Conservation (phyloP, 2,113 vertebrate species). For the Apeltes quadracus region DNA sequence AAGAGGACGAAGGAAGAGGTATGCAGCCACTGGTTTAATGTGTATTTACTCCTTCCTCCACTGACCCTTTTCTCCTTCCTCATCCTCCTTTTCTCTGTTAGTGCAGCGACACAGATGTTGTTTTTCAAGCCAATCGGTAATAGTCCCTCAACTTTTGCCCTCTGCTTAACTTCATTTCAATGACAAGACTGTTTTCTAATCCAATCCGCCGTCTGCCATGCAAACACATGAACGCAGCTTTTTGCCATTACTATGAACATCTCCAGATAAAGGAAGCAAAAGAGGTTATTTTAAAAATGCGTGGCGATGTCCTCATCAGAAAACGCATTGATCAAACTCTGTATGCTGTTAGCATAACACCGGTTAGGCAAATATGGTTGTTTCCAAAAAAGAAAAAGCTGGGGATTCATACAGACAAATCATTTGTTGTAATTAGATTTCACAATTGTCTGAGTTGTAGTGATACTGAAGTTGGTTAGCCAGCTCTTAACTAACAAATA, state of each 20-base stretch:
- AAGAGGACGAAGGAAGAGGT: slow-evolving; percentile 97
- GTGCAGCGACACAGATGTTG: slow-evolving; percentile 6
- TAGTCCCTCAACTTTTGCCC: slow-evolving; percentile 53
- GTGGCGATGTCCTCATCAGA: background rate
- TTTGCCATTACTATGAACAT: slow-evolving; percentile 36
- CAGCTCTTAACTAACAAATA: slow-evolving; percentile 5
- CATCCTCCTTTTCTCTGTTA: background rate
- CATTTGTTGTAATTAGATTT: slow-evolving; percentile 6
- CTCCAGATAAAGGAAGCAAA: slow-evolving; percentile 33
- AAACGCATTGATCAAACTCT: slow-evolving; percentile 8
- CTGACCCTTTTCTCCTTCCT: background rate
- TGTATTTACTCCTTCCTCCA: background rate
- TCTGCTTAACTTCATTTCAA: slow-evolving; percentile 57
- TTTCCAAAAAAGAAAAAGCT: slow-evolving; percentile 9
- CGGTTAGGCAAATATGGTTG: slow-evolving; percentile 2
- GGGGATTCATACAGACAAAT: background rate
- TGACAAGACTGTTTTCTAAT: slow-evolving; percentile 58
- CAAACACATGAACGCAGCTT: slow-evolving; percentile 45
- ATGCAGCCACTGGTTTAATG: slow-evolving; percentile 48
- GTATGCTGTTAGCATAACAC: slow-evolving; percentile 30
- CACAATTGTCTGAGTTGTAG: background rate
- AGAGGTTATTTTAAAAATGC: slow-evolving; percentile 19
- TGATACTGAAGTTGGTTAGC: background rate
- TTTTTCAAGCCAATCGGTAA: background rate
- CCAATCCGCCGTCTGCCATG: slow-evolving; percentile 39